phyloP scores from a whole-genome alignment of 2,797 vertebrate species.

The Hylomyscus alleni region DNA sequence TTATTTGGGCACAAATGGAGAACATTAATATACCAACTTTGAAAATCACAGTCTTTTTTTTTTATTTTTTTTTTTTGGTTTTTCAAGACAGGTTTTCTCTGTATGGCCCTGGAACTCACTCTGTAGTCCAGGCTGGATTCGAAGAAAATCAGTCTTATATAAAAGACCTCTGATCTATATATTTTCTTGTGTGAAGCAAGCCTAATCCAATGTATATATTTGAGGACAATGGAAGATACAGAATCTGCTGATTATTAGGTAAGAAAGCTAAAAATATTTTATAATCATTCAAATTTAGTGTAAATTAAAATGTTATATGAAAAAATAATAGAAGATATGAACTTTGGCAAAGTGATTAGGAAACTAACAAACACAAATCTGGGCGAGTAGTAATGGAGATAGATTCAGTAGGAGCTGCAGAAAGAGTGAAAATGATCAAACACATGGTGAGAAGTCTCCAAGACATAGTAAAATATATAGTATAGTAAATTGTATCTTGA shows the following conservation, averaged over 20 bases:
- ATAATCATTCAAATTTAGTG: neutral
- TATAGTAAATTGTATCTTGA: neutral
- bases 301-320: neutral
- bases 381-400: fast-evolving
- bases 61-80: too few species aligned
- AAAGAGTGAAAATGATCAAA: neutral
- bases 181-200: neutral
- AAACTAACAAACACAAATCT: neutral
- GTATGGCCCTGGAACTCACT: too few species aligned
- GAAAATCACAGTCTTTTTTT: neutral
- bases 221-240: neutral
- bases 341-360: neutral
- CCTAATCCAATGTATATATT: neutral
- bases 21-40: neutral
- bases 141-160: neutral
- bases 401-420: neutral
- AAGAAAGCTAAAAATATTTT: neutral
- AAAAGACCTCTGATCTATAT: neutral
- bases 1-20: neutral
- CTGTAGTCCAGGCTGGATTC: too few species aligned
- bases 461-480: neutral
- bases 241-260: neutral
- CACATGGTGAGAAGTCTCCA: neutral
- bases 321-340: neutral
- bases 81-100: too few species aligned